phyloP scores from a whole-genome alignment of 2,888 invertebrate species.

The Abrostola triplasia region DNA sequence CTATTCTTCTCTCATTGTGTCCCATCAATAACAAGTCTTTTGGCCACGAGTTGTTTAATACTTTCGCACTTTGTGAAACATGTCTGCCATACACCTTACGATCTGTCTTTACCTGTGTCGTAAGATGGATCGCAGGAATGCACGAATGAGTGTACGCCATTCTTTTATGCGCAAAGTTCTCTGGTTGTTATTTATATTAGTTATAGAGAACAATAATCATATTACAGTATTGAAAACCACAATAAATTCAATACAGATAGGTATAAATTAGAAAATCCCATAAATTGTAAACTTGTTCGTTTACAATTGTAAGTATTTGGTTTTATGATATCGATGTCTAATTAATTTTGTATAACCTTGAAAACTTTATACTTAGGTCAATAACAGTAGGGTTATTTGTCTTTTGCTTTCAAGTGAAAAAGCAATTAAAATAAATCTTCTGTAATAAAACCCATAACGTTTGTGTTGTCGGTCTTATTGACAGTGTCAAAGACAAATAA shows the following conservation, averaged over 20 bases:
- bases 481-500: slow-evolving; percentile 10
- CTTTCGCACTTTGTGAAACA: slow-evolving; percentile 41
- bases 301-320: too few species aligned
- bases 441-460: too few species aligned
- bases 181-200: too few species aligned
- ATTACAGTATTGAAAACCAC: too few species aligned
- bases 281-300: too few species aligned
- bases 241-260: too few species aligned
- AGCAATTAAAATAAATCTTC: slow-evolving; percentile 15
- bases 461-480: slow-evolving; percentile 6
- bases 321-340: too few species aligned
- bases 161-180: neutral
- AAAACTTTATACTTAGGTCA: slow-evolving; percentile 6
- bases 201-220: too few species aligned
- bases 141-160: neutral
- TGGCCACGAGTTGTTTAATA: slow-evolving; percentile 43
- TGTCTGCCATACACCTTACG: slow-evolving; percentile 27
- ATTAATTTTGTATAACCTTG: neutral
- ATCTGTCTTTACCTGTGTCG: slow-evolving; percentile 29
- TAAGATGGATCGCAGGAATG: slow-evolving; percentile 24
- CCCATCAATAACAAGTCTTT: slow-evolving; percentile 61
- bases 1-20: slow-evolving; percentile 62
- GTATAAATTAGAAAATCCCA: too few species aligned
- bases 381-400: slow-evolving; percentile 10
- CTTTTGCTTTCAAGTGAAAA: slow-evolving; percentile 17